Base-by-base conservation (phyloP, 1,140 invertebrate species). In the Aphidius ervi region DNA sequence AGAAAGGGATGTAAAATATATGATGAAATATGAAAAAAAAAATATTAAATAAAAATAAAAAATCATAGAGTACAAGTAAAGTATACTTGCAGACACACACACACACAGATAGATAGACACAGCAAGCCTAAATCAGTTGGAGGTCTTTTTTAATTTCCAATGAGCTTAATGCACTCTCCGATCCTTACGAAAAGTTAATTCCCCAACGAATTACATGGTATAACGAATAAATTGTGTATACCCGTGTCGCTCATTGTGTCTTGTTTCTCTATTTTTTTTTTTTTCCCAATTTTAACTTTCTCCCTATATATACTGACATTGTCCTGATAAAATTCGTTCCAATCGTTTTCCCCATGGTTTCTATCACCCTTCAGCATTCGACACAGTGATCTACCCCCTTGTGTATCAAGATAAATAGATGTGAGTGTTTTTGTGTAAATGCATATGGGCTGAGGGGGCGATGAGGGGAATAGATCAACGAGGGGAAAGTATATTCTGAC, bases 121-220 rank as follows among this genome's bases (percentile, higher is more conserved):
- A 16, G 16, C 16, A 16, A 16, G 16, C 16, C 16, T 31, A 31
- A 31, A 31, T 31, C 23, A 31, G 23, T 31, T 58, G 46, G 56
- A 49, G 46, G 47, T 40, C 37, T 39, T 58, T 37, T 58, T 49
- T 23, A 39, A 16, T 39, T 40, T 20, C 55, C 63, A 65, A 62
- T 62, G 59, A 60, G 59, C 59, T 65, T 65, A 65, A 65, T 65
- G 60, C 56, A 65, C 57, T 65, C 59, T 31, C 20, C 52, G 46
- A 56, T 65, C 46, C 57, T 61, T 39, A 58, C 60, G 40, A 61
- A 56, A 65, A 65, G 63, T 65, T 65, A 65, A 65, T 65, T 54
- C 61, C 61, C 58, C 52, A 65, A 65, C 61, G 64, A 65, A 65
- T 65, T 62, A 61, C 64, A 63, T 53, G 54, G 41, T 57, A 49